Conservation (phyloP, 2,888 invertebrate genomes). For the Hirtodrosophila duncani region DNA sequence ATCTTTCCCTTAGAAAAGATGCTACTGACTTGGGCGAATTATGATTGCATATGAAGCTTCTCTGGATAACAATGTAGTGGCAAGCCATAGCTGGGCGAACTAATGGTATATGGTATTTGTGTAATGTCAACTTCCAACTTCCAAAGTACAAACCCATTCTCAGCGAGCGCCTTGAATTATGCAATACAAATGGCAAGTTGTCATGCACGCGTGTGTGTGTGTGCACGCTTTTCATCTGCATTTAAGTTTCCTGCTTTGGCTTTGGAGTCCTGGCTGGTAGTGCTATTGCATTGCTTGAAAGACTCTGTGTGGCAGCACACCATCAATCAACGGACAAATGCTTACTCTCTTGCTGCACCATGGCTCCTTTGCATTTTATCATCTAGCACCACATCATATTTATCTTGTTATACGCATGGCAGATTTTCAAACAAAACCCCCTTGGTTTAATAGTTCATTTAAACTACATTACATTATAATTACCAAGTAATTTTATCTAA, state of each 20-base stretch:
- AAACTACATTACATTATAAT: constrained; percentile 23
- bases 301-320: constrained; percentile 34
- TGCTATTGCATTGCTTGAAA: constrained; percentile 40
- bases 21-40: no score
- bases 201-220: constrained; percentile 24
- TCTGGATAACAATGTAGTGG: no score
- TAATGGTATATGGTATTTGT: no score
- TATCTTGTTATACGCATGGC: constrained; percentile 8
- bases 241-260: constrained; percentile 25
- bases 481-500: no score
- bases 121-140: no score
- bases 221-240: constrained; percentile 21
- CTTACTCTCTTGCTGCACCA: not conserved
- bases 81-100: no score
- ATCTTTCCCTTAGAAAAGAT: no score
- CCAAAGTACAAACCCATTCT: no score
- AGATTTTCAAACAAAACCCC: constrained; percentile 17
- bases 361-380: constrained; percentile 1
- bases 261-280: constrained; percentile 4
- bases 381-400: no score
- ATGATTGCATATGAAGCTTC: no score
- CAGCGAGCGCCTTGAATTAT: constrained; percentile 12
- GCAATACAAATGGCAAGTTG: constrained; percentile 30
- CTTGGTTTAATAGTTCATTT: constrained; percentile 20
- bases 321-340: constrained; percentile 52